Conservation (phyloP, 37 sponge, comb jelly and placozoan genomes). For the Oscarella lobularis region DNA sequence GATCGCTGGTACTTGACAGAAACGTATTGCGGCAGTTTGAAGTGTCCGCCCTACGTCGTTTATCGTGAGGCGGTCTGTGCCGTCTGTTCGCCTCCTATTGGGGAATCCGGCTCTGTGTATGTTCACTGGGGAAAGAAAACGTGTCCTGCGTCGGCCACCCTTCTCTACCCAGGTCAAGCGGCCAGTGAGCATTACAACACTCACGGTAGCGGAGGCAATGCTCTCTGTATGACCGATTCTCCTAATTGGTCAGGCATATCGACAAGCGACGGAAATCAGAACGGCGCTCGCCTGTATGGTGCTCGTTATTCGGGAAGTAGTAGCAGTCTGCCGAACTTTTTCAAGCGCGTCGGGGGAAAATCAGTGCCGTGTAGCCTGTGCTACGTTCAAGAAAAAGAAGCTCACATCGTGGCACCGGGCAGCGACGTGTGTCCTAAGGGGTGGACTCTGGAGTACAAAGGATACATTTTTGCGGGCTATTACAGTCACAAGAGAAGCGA, state of each 20-base stretch:
- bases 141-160: background rate
- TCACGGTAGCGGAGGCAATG: background rate
- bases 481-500: background rate
- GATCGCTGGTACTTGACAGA: background rate
- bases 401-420: conserved; percentile 1
- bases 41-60: background rate
- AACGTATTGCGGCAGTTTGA: background rate
- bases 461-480: background rate
- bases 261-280: background rate
- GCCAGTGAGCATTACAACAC: background rate
- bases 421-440: background rate
- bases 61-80: background rate
- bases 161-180: background rate
- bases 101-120: background rate
- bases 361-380: background rate
- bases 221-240: background rate
- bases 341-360: background rate
- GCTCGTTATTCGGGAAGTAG: background rate
- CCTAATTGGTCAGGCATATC: background rate
- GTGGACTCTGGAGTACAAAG: background rate
- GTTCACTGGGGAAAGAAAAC: background rate
- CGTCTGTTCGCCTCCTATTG: background rate
- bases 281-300: background rate
- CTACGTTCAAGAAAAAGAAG: background rate
- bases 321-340: background rate